phyloP scores from a whole-genome alignment of 2,797 vertebrate species.

The Muscicapa comitata region DNA sequence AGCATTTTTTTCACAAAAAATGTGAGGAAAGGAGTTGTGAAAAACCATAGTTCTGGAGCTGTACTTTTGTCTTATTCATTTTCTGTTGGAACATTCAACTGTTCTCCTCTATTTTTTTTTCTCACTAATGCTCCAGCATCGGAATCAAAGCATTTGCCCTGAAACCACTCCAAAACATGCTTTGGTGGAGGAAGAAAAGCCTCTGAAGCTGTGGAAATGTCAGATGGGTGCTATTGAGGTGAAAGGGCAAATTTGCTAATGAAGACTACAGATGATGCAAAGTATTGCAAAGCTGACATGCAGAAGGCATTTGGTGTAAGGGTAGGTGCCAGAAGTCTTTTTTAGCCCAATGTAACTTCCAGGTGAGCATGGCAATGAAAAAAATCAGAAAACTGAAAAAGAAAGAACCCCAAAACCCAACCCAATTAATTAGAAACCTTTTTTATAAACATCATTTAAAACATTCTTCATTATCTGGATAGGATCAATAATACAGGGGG shows the following conservation, averaged over 20 bases:
- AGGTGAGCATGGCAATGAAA: background rate
- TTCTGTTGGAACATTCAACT: background rate
- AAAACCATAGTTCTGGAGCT: background rate
- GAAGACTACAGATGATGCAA: background rate
- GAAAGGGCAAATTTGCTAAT: background rate
- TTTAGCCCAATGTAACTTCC: background rate
- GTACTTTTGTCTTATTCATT: background rate
- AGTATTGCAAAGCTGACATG: background rate
- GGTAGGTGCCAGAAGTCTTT: background rate
- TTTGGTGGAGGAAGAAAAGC: background rate
- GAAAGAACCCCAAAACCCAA: background rate
- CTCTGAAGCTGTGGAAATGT: conserved; percentile 4
- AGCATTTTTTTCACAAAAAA: background rate
- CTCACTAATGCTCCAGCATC: background rate
- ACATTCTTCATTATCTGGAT: background rate
- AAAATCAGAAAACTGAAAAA: background rate
- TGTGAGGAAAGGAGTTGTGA: background rate
- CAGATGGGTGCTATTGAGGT: background rate
- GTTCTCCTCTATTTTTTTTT: background rate
- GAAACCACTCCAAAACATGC: background rate
- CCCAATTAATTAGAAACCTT: background rate
- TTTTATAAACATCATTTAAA: background rate
- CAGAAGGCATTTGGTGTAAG: background rate
- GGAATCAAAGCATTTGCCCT: background rate
- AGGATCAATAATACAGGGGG: background rate